Percentiles rank a stretch among this genome's conserved stretches.
Evolutionary conservation across 1,140 invertebrate species (phyloP).

Genomic region (Euura saliciscinereae): DNA sequence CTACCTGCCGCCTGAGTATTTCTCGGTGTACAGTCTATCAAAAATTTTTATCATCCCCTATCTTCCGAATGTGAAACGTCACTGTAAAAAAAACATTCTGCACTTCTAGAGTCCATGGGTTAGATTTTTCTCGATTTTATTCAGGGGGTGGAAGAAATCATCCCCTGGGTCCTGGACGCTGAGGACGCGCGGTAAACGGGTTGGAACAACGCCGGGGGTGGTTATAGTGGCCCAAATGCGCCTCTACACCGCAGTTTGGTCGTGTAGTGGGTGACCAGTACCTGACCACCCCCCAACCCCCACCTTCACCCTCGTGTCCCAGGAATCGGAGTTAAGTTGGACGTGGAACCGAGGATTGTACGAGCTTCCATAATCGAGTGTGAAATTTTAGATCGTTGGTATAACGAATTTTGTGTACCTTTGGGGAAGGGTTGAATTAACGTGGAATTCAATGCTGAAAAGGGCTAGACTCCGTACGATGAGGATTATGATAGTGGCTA

Average conservation of each 20-base stretch:
- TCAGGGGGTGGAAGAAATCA: neutral
- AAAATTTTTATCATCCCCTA: too few relatives aligned
- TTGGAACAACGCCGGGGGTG: neutral
- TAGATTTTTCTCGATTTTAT: too few relatives aligned
- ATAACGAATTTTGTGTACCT: too few relatives aligned
- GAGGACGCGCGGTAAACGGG: neutral
- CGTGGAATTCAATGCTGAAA: too few relatives aligned
- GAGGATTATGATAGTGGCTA: too few relatives aligned
- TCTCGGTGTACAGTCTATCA: slow-evolving; percentile 42
- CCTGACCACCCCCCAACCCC: neutral
- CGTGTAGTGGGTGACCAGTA: neutral
- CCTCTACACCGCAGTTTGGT: neutral
- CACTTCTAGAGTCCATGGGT: neutral
- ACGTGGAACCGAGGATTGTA: too few relatives aligned
- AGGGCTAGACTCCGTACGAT: too few relatives aligned
- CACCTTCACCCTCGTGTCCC: neutral
- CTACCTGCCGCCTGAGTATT: slow-evolving; percentile 27
- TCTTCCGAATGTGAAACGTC: neutral
- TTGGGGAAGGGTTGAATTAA: too few relatives aligned
- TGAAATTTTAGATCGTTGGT: too few relatives aligned
- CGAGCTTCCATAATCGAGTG: too few relatives aligned
- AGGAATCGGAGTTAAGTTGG: too few relatives aligned
- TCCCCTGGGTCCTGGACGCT: too few relatives aligned
- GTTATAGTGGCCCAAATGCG: neutral
- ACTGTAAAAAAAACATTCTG: neutral